phyloP scores from a whole-genome alignment of 2,113 vertebrate genomes.

The Pampusana beccarii region DNA sequence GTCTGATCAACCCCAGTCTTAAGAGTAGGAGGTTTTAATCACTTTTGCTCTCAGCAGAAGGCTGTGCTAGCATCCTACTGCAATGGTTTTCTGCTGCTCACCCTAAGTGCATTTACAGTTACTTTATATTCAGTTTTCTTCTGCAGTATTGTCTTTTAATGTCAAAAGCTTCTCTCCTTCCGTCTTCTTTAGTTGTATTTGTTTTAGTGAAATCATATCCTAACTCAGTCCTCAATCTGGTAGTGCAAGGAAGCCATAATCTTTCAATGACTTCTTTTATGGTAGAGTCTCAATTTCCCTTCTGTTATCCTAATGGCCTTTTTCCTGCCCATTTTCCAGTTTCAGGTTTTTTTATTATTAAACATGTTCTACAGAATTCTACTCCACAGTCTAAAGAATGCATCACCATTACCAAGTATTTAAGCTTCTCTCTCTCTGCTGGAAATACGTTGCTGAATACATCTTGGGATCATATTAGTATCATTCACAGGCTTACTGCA shows the following conservation, averaged over 20 bases:
- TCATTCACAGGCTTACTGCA: not conserved
- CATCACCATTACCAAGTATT: not conserved
- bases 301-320: not conserved
- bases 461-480: not conserved
- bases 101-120: not conserved
- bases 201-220: not conserved
- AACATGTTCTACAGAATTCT: not conserved
- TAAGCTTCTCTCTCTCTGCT: not conserved
- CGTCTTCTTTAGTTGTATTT: not conserved
- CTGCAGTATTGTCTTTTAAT: not conserved
- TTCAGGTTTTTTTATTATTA: not conserved
- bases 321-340: not conserved
- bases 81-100: not conserved
- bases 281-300: not conserved
- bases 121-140: not conserved
- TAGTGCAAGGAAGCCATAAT: not conserved
- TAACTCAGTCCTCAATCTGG: not conserved
- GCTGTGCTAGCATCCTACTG: not conserved
- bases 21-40: not conserved
- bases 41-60: not conserved
- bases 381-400: not conserved
- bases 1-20: not conserved
- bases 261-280: not conserved
- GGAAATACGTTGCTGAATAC: not conserved
- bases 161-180: not conserved